Conservation (phyloP, 2,797 vertebrate species). For the Lithobates pipiens region DNA sequence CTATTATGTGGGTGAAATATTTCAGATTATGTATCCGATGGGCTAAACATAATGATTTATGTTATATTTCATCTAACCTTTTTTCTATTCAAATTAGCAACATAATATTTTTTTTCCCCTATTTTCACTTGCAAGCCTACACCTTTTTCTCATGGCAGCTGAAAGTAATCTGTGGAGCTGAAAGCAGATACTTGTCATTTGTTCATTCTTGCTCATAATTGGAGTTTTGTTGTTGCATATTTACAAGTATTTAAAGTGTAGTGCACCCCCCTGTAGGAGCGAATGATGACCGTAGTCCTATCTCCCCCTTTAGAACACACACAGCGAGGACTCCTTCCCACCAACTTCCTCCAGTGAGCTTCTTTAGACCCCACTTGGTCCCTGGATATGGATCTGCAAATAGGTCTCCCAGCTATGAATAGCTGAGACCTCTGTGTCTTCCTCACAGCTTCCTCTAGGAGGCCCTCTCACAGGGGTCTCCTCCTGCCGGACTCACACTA, state of each 20-base stretch:
- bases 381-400: too few relatives aligned
- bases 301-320: too few relatives aligned
- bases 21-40: conserved; percentile 50
- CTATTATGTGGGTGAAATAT: conserved; percentile 60
- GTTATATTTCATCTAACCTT: conserved; percentile 49
- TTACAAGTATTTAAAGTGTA: neutral
- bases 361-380: too few relatives aligned
- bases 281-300: too few relatives aligned
- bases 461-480: too few relatives aligned
- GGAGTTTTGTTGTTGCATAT: neutral
- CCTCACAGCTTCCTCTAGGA: too few relatives aligned
- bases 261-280: too few relatives aligned
- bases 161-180: neutral
- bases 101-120: conserved; percentile 25
- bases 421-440: too few relatives aligned
- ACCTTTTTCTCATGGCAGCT: conserved; percentile 36
- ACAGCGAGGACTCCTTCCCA: too few relatives aligned
- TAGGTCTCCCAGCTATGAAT: too few relatives aligned
- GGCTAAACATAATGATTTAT: conserved; percentile 59
- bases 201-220: neutral
- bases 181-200: conserved; percentile 12
- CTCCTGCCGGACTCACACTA: too few relatives aligned
- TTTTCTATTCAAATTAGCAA: conserved; percentile 55
- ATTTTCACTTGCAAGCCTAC: conserved; percentile 36
- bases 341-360: too few relatives aligned